Conservation (phyloP, 2,113 vertebrate genomes). For the human region GRCh38 chr22:24625001-24625500, state of each 20-base stretch:
- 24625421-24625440: too few relatives aligned
- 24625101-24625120: rapidly evolving
- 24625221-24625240: background rate
- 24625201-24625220: background rate
- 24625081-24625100: background rate
- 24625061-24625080: background rate
- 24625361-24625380: too few relatives aligned
- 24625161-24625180: background rate
- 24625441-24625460: too few relatives aligned
- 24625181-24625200: background rate
- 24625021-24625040: background rate
- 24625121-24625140: background rate
- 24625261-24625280: too few relatives aligned
- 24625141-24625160: background rate
- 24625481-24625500: too few relatives aligned
- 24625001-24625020: background rate
- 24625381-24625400: too few relatives aligned
- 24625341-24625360: too few relatives aligned
- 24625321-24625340: too few relatives aligned
- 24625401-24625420: too few relatives aligned
- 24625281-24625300: too few relatives aligned
- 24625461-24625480: too few relatives aligned
- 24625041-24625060: background rate
- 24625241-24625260: background rate
- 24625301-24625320: too few relatives aligned